Evolutionary conservation across 2,113 vertebrate species (phyloP), one percentile per base, ranked within the genome.

Genomic region (Alexandromys fortis): DNA sequence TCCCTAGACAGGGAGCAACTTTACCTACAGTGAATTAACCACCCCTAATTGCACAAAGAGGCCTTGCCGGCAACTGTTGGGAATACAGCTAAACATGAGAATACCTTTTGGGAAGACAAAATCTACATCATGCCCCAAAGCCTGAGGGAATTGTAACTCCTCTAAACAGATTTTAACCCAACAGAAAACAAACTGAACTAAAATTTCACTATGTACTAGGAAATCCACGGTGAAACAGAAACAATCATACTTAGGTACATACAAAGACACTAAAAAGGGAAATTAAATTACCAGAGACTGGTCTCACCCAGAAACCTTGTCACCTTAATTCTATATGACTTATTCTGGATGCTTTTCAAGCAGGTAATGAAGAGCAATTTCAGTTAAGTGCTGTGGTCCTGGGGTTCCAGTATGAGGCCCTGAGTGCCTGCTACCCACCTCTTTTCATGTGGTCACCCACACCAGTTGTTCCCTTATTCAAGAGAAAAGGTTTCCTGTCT

Each of bases 11-110:
- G 94, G 94, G 86, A 95, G 79, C 88, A 94, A 89, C 90, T 86
- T 79, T 96, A 89, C 94, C 97, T 95, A 90, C 55, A 81, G 90
- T 95, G 95, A 97, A 97, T 96, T 96, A 97, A 96, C 93, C 89
- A 91, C 75, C 28, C 35, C 76, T 96, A 95, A 97, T 73, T 95
- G 89, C 94, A 91, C 89, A 96, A 96, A 97, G 97, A 86, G 82
- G 94, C 42, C 45, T 91, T 76, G 45, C 73, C 91, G 28, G 47
- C 92, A 97, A 96, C 87, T 95, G 94, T 95, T 77, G 82, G 82
- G 93, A 91, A 96, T 55, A 96, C 33, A 96, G 63, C 63, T 96
- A 96, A 94, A 89, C 96, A 94, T 88, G 93, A 98, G 94, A 94
- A 95, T 52, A 58, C 63, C 94, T 89, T 70, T 47, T 85, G 96